A percentile compares a stretch with the other conserved stretches of the same genome.
These are phyloP conservation scores for Lineus longissimus DNA, from an alignment of 1,140 invertebrate genomes.

Conservation along the genomic window DNA sequence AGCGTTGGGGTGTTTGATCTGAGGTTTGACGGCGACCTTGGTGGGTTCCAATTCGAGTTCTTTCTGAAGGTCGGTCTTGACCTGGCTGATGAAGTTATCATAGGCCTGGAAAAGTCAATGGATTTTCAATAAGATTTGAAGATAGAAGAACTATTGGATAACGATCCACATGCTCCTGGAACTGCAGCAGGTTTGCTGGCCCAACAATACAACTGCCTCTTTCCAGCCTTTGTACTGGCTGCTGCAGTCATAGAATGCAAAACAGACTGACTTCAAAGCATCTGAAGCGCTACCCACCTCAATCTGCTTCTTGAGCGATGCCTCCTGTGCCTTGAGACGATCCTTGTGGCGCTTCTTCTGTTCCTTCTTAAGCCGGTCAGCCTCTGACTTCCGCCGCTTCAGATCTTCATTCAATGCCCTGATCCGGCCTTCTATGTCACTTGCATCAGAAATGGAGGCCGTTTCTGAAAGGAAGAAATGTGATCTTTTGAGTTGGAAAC, in stretches of 20 bases:
- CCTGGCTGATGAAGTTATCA: constrained; percentile 56
- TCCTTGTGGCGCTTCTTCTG: constrained; percentile 54
- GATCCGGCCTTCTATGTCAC: constrained; percentile 58
- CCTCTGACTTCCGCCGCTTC: constrained; percentile 54
- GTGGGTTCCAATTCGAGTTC: constrained; percentile 44
- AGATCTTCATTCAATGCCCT: constrained; percentile 57
- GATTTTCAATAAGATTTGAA: constrained; percentile 16
- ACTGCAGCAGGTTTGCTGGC: no score
- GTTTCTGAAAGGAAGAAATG: constrained; percentile 52
- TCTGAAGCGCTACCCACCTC: constrained; percentile 55
- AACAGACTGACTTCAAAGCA: no score
- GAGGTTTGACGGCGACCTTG: constrained; percentile 51
- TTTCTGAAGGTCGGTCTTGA: constrained; percentile 52
- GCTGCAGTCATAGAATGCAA: no score
- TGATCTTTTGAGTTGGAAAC: no score
- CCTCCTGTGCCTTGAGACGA: constrained; percentile 56
- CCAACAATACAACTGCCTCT: no score
- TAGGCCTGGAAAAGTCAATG: constrained; percentile 48
- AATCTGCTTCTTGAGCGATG: constrained; percentile 58
- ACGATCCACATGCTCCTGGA: no score
- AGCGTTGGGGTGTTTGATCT: constrained; percentile 57
- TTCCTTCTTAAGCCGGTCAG: constrained; percentile 55
- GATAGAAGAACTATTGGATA: background rate
- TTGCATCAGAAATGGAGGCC: constrained; percentile 53
- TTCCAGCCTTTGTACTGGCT: no score